Conservation (phyloP, 1,140 invertebrate species). For the Drosophila ironensis region DNA sequence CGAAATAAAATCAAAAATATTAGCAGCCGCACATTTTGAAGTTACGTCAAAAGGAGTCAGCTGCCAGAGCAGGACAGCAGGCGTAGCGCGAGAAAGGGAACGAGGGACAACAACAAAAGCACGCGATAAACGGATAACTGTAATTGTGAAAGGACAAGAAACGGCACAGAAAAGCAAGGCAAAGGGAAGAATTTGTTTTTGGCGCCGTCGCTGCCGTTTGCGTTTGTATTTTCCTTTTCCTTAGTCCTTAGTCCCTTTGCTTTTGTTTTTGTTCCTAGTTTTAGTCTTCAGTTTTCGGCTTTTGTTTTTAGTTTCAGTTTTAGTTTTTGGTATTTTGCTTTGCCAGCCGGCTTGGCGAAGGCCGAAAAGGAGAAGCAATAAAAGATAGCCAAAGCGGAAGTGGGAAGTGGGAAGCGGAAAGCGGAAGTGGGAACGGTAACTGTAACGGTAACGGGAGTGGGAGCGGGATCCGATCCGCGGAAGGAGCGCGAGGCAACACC, state of each 20-base stretch:
- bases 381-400: too few species aligned
- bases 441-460: too few species aligned
- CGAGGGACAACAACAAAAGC: conserved; percentile 30
- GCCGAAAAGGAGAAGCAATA: not conserved
- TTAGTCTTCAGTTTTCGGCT: not conserved
- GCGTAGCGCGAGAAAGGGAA: conserved; percentile 14
- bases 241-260: too few species aligned
- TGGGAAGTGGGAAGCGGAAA: not conserved
- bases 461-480: too few species aligned
- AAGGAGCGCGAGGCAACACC: conserved; percentile 10
- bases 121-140: conserved; percentile 31
- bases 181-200: not conserved
- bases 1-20: not conserved
- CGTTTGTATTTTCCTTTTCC: not conserved
- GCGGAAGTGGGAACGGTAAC: too few species aligned
- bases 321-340: not conserved
- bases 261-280: not conserved
- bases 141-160: conserved; percentile 20
- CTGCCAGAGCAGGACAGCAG: not conserved
- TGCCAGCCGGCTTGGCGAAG: not conserved
- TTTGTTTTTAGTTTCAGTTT: not conserved
- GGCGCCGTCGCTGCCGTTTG: not conserved
- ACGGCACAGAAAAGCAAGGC: not conserved
- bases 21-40: conserved; percentile 41
- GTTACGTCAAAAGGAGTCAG: conserved; percentile 68